Evolutionary conservation across 1,140 invertebrate species (phyloP), one percentile per base, ranked within the genome.

Genomic region (Euglossa dilemma): DNA sequence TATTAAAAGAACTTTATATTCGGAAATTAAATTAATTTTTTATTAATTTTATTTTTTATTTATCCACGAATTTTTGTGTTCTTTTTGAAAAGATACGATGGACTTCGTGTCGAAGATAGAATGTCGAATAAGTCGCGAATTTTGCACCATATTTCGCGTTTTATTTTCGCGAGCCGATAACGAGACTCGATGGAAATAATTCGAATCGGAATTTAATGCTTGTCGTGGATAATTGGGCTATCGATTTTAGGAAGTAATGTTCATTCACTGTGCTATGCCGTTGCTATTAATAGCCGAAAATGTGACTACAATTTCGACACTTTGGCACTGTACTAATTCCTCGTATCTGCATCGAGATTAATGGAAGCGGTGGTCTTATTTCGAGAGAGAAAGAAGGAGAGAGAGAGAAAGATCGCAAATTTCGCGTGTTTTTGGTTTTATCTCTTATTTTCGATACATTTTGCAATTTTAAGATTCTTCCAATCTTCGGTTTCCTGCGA

Each of bases 291-390:
- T 56, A 67, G 23, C 47, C 3, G 14, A 54, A 18, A 67, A 50
- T 50, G 36, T 20, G 75, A 45, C 63, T 77, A 67, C 23, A 67
- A 25, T 77, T 77, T 77, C 50, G n/a, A 56, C 36, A 45, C 75
- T 25, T 67, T 77, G 75, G 63, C 36, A 67, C 50, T 25, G 12
- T 54, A 66, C 28, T 77, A 77, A 67, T 67, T 77, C 50, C 56
- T 67, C 63, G 0, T 45, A 20, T 28, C 23, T 28, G 25, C 28
- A 43, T 18, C 6, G 25, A 67, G n/a, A 67, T 25, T 77, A 25
- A 77, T 14, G 14, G 28, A 54, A 28, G 45, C 23, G n/a, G 45
- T 11, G 28, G 25, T n/a, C n/a, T 54, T 43, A 76, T 52, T 52
- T n/a, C n/a, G 50, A 20, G n/a, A 20, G 57, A 73, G 36, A 36